Evolutionary conservation across 2,113 vertebrate species (phyloP).

Genomic region (Poeciliopsis occidentalis): DNA sequence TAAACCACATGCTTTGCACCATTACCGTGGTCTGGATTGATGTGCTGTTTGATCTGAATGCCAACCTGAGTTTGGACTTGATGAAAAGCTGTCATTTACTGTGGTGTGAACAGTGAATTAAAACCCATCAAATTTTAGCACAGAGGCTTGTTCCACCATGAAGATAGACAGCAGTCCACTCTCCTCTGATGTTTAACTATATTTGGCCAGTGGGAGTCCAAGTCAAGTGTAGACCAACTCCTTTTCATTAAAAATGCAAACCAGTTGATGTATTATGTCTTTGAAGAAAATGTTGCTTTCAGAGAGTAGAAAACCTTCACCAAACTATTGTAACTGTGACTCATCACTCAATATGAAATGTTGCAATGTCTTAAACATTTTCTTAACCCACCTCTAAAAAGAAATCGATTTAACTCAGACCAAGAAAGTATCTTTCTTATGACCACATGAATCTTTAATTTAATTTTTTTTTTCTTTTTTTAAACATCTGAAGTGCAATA

Average conservation of each 20-base stretch:
- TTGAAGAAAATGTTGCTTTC: too few relatives aligned
- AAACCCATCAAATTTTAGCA: too few relatives aligned
- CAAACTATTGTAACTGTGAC: neutral
- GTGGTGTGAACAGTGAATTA: too few relatives aligned
- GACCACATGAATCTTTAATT: neutral
- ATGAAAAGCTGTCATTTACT: too few relatives aligned
- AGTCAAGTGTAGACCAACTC: neutral
- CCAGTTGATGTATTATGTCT: neutral
- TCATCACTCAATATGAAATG: neutral
- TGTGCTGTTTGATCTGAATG: too few relatives aligned
- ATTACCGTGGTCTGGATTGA: too few relatives aligned
- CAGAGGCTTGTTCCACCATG: neutral
- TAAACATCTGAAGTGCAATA: too few relatives aligned
- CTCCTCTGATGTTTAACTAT: neutral
- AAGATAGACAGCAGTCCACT: neutral
- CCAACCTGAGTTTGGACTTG: too few relatives aligned
- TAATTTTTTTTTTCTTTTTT: too few relatives aligned
- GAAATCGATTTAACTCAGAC: neutral
- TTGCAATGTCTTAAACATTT: neutral
- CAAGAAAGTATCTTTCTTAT: neutral
- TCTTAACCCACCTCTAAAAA: neutral
- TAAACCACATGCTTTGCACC: neutral
- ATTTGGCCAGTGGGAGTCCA: neutral
- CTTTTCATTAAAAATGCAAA: constrained; percentile 1
- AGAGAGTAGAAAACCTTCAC: neutral